Evolutionary conservation across 2,888 invertebrate species (phyloP), one percentile per base, ranked within the genome.

Genomic region (Uropetala carovei): DNA sequence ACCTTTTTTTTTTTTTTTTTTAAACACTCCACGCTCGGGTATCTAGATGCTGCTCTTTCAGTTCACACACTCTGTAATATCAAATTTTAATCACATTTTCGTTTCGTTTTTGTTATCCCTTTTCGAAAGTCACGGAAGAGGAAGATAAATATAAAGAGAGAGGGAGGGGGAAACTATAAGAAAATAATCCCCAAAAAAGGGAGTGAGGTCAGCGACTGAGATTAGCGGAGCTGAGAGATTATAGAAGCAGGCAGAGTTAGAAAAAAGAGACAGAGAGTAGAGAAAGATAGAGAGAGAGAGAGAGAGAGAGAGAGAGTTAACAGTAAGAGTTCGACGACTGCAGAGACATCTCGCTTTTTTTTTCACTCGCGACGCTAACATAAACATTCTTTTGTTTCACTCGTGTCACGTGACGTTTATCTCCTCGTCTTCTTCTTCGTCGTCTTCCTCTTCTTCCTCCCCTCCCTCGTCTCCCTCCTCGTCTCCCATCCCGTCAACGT

Each of bases 361-460:
- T n/a, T n/a, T n/a, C n/a, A n/a, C n/a, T 22, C 75, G 75, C 75
- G 43, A 43, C 43, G 5, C 43, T 14, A 75, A 75, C 11, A 75
- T 4, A 27, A 22, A n/a, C 22, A 22, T 27, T 13, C 22, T 75
- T 14, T 75, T 75, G 27, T 75, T 75, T 89, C 89, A 64, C 89
- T 89, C 89, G 56, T 89, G 89, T 98, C 98, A 98, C 96, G 98
- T 98, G 95, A 98, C 98, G 95, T 98, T 97, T 93, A 98, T 98
- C 95, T 98, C 98, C 94, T 98, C 98, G 94, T 98, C 97, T 93
- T 97, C 97, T 93, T 97, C 97, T 94, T 95, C 96, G 92, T 96
- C 96, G 93, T 96, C 96, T 92, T 95, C 95, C 93, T 95, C 95
- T 68, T 95, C 95, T 57, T 92, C 92, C 56, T 93, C 93, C 18